phyloP scores from a whole-genome alignment of 1,140 invertebrate species.

The Oryzaephilus surinamensis region DNA sequence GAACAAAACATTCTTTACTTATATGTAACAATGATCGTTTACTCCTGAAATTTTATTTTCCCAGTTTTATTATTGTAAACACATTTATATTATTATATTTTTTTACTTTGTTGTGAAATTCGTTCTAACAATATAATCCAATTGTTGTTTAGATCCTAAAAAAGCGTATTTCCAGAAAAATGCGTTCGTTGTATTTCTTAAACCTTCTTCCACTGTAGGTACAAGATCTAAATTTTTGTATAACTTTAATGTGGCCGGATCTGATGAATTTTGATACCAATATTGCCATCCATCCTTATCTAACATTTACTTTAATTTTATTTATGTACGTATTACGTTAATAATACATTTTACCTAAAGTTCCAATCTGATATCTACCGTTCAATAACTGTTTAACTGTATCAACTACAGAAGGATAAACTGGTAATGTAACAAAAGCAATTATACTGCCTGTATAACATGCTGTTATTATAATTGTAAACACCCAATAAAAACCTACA shows the following conservation, averaged over 20 bases:
- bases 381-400: constrained; percentile 47
- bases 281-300: constrained; percentile 59
- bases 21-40: constrained; percentile 56
- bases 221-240: constrained; percentile 55
- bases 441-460: constrained; percentile 71
- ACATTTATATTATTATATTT: too few species aligned
- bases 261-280: constrained; percentile 54
- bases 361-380: constrained; percentile 49
- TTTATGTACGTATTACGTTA: not conserved
- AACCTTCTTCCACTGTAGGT: constrained; percentile 47
- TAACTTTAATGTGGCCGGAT: constrained; percentile 44
- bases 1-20: constrained; percentile 57
- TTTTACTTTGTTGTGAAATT: constrained; percentile 53
- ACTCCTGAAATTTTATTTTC: constrained; percentile 33
- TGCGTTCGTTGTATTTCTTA: constrained; percentile 56
- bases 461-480: constrained; percentile 67
- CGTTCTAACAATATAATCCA: constrained; percentile 56
- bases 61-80: too few species aligned
- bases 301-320: too few species aligned
- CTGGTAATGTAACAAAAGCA: constrained; percentile 64
- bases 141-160: constrained; percentile 51
- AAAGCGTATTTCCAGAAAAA: constrained; percentile 65
- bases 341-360: constrained; percentile 50
- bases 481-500: constrained; percentile 63
- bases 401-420: constrained; percentile 57